Evolutionary conservation across 2,113 vertebrate genomes (phyloP), one percentile per base, ranked within the genome.

Genomic region (Scatophagus argus): DNA sequence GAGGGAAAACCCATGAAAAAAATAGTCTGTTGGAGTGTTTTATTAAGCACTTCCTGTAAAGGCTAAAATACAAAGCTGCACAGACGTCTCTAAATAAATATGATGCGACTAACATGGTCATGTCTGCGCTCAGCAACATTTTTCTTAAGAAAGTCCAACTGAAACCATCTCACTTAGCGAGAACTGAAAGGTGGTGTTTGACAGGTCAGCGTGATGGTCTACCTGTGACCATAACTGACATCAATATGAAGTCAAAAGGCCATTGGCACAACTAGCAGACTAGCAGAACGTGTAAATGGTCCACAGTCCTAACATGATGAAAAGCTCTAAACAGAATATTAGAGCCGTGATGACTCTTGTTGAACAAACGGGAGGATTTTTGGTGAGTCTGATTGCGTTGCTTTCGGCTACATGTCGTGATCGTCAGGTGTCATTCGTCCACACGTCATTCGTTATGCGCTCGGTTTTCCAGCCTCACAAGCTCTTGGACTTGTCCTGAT

Each of bases 401-500:
- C n/a, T n/a, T n/a, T n/a, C n/a, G n/a, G n/a, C n/a, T n/a, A n/a
- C n/a, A n/a, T n/a, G n/a, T n/a, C n/a, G n/a, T n/a, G n/a, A n/a
- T n/a, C n/a, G n/a, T n/a, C n/a, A n/a, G n/a, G n/a, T n/a, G n/a
- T n/a, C n/a, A n/a, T n/a, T n/a, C n/a, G n/a, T n/a, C n/a, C n/a
- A n/a, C n/a, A n/a, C n/a, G n/a, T n/a, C n/a, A n/a, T n/a, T n/a
- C n/a, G n/a, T n/a, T n/a, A n/a, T n/a, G n/a, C n/a, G n/a, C n/a
- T n/a, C n/a, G n/a, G n/a, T n/a, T n/a, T n/a, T 66, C 23, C 32
- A 5, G 54, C 47, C 4, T 93, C 86, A 96, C 0, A 95, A 49
- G 34, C 19, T 84, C 89, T 98, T 98, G 0, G 89, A 19, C 64
- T 94, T 92, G 66, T 95, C 94, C 73, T 94, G 89, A 8, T 97